A percentile compares a stretch with the other conserved stretches of the same genome.
phyloP scores from a whole-genome alignment of 2,888 invertebrate genomes.

The Strigamia transsilvanica region DNA sequence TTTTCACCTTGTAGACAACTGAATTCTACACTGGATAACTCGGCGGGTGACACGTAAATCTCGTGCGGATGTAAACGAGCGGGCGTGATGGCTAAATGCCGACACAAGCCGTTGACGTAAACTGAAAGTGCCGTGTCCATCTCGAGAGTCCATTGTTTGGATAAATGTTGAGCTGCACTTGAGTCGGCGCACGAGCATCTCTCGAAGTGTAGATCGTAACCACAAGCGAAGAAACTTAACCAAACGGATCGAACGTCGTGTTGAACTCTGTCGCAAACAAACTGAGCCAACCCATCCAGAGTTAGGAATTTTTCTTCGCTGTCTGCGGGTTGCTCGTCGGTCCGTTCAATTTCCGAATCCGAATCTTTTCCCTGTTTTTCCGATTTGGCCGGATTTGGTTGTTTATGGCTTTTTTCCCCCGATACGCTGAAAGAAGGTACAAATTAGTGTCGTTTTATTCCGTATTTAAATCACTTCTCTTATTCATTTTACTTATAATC shows the following conservation, averaged over 20 bases:
- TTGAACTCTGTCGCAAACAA: conserved; percentile 61
- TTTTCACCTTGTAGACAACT: conserved; percentile 61
- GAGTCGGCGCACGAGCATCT: conserved; percentile 63
- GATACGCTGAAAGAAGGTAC: not conserved
- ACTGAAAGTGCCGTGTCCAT: conserved; percentile 62
- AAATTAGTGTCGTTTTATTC: not conserved
- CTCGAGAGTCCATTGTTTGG: conserved; percentile 62
- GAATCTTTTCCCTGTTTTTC: conserved; percentile 23
- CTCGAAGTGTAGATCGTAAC: conserved; percentile 63
- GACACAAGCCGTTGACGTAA: conserved; percentile 61
- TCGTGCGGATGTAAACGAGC: conserved; percentile 63
- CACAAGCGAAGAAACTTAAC: conserved; percentile 62
- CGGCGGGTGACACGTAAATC: conserved; percentile 60
- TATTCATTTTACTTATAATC: conserved; percentile 1
- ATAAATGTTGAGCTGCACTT: conserved; percentile 62
- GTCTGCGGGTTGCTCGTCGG: not conserved
- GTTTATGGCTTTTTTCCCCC: not conserved
- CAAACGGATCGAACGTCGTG: conserved; percentile 62
- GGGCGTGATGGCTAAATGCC: conserved; percentile 61
- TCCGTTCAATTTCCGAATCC: not conserved
- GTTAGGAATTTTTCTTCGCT: conserved; percentile 59
- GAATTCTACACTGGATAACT: conserved; percentile 60
- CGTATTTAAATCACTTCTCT: not conserved
- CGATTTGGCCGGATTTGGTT: not conserved
- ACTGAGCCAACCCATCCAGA: conserved; percentile 62